A percentile compares a stretch with the other conserved stretches of the same genome.
Evolutionary conservation across 2,113 vertebrate species (phyloP).

Genomic region (Scalopus aquaticus): DNA sequence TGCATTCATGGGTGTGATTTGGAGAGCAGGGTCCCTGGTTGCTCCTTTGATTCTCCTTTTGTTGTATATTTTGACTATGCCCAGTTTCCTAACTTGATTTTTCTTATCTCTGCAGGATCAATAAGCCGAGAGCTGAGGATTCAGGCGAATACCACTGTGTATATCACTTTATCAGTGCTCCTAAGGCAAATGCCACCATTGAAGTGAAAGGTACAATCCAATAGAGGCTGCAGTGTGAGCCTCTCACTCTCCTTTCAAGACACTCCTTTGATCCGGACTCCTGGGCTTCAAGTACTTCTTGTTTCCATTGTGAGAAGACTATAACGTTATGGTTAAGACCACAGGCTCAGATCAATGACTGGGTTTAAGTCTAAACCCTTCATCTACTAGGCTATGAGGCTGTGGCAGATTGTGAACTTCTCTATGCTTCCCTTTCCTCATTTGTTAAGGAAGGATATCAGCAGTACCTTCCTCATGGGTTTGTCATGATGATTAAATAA

Average conservation of each 20-base stretch:
- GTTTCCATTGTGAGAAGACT: not conserved
- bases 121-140: conserved; percentile 93
- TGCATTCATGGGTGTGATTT: not conserved
- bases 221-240: not conserved
- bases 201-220: conserved; percentile 96
- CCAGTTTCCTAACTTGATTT: conserved; percentile 62
- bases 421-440: not conserved
- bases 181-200: conserved; percentile 96
- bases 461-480: not conserved
- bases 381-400: not conserved
- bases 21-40: not conserved
- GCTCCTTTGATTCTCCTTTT: not conserved
- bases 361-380: not conserved
- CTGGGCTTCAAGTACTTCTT: not conserved
- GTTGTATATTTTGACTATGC: conserved; percentile 31
- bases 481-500: not conserved
- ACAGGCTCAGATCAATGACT: not conserved
- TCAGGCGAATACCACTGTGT: conserved; percentile 98
- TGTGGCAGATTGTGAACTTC: not conserved
- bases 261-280: not conserved
- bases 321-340: not conserved
- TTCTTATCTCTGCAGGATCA: conserved; percentile 88
- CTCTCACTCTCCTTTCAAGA: not conserved
- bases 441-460: conserved; percentile 27
- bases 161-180: conserved; percentile 92